phyloP scores from a whole-genome alignment of 1,140 invertebrate species.

The Polypedilum vanderplanki region DNA sequence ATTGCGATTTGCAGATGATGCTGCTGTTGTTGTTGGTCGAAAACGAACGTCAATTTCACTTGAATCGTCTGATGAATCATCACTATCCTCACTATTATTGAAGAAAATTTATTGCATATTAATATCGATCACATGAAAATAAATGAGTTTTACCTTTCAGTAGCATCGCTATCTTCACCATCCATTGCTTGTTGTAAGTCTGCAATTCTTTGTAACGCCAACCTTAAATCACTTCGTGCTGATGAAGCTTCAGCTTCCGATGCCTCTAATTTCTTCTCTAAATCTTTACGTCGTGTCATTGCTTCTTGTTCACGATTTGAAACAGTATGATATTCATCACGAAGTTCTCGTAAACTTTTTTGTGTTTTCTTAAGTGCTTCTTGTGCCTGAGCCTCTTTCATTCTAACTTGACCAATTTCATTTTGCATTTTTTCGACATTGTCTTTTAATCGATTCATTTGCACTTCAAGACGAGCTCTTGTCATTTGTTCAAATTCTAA shows the following conservation, averaged over 20 bases:
- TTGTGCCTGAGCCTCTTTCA: slow-evolving; percentile 65
- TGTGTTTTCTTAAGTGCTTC: slow-evolving; percentile 69
- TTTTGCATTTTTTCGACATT: slow-evolving; percentile 68
- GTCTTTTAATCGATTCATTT: slow-evolving; percentile 75
- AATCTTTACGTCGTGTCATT: slow-evolving; percentile 57
- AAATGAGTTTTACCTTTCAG: slow-evolving; percentile 55
- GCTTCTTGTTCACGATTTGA: slow-evolving; percentile 65
- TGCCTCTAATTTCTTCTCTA: slow-evolving; percentile 62
- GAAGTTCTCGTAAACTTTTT: slow-evolving; percentile 58
- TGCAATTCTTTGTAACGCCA: slow-evolving; percentile 75
- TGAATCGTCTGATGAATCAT: background rate
- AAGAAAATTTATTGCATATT: background rate
- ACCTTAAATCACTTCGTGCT: slow-evolving; percentile 61
- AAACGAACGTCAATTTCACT: slow-evolving; percentile 15
- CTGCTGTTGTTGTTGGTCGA: slow-evolving; percentile 3
- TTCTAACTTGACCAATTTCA: slow-evolving; percentile 61
- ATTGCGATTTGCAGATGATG: background rate
- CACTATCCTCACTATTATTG: slow-evolving; percentile 3
- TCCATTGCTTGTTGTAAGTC: slow-evolving; percentile 80
- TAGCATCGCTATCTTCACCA: slow-evolving; percentile 60
- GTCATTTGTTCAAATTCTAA: slow-evolving; percentile 84
- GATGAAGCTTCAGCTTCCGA: slow-evolving; percentile 57
- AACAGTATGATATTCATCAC: slow-evolving; percentile 61
- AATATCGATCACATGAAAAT: background rate
- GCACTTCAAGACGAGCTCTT: slow-evolving; percentile 72